A percentile compares a stretch with the other conserved stretches of the same genome.
phyloP scores from a whole-genome alignment of 2,113 vertebrate genomes.

The Macquaria australasica region DNA sequence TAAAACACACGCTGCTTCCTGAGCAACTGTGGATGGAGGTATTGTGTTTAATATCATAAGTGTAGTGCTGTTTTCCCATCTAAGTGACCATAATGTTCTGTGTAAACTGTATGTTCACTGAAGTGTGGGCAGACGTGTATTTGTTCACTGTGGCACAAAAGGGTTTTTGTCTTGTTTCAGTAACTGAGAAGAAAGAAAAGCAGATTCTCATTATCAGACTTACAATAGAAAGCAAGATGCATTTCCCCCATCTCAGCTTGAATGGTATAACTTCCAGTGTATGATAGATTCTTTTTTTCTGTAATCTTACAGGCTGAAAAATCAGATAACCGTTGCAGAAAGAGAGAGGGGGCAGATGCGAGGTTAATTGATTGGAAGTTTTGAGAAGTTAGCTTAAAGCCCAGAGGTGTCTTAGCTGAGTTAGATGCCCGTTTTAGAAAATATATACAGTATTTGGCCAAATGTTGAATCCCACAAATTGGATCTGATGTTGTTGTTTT shows the following conservation, averaged over 20 bases:
- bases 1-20: constrained; percentile 49
- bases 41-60: constrained; percentile 33
- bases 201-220: neutral
- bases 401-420: neutral
- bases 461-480: neutral
- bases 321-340: neutral
- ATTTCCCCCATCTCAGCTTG: neutral
- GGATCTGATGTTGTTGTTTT: neutral
- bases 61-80: constrained; percentile 25
- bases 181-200: constrained; percentile 6
- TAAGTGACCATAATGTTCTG: constrained; percentile 52
- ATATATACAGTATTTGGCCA: neutral
- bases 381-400: neutral
- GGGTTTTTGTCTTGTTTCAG: constrained; percentile 18
- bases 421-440: neutral
- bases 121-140: constrained; percentile 27
- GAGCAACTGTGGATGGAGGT: constrained; percentile 46
- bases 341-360: neutral
- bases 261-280: neutral
- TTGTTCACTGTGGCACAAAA: constrained; percentile 28
- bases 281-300: neutral
- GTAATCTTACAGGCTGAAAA: neutral
- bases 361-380: neutral
- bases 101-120: constrained; percentile 28
- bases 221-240: neutral